Evolutionary conservation across 2,113 vertebrate species (phyloP), one percentile per base, ranked within the genome.

Genomic region (Lycaon pictus): DNA sequence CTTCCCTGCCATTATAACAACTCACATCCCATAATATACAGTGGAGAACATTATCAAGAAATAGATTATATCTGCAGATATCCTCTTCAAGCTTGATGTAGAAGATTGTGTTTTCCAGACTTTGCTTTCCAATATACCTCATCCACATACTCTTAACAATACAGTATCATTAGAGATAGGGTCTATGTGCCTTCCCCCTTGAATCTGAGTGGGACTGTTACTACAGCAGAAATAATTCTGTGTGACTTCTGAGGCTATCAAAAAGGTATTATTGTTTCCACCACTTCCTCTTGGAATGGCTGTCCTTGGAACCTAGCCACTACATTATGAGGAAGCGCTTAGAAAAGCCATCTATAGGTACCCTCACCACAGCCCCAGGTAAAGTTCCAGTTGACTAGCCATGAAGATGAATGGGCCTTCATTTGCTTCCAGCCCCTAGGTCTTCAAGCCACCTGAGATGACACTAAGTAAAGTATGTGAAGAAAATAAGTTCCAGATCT

Each of bases 21-120:
- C 2, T 3, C 29, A 80, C 10, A 67, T 60, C 22, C 9, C 8
- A 29, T 83, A 79, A 90, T 56, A 62, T 25, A 11, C 7, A 56
- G n/a, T 55, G 43, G 8, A 35, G 6, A 93, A 60, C 62, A 83
- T 95, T 77, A 56, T 67, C 17, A 74, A 48, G 15, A 94, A 15
- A 81, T 17, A 82, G 11, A 65, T 84, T 80, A 80, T 58, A 19
- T 13, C 53, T 87, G 9, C 7, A 37, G 25, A 67, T 94, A 43
- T 77, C 48, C 83, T 58, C 56, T 74, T 92, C 65, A 94, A 94
- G 25, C 29, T 92, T 16, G 13, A 35, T 69, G 6, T 56, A 32
- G 63, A 77, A 69, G 37, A 88, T 17, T 83, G 20, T 93, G 58
- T 84, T 93, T 96, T 72, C 43, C 51, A 94, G 60, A 90, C 3